These are phyloP conservation scores for Anhinga anhinga DNA, from an alignment of 2,113 vertebrate genomes.

Conservation along the genomic window DNA sequence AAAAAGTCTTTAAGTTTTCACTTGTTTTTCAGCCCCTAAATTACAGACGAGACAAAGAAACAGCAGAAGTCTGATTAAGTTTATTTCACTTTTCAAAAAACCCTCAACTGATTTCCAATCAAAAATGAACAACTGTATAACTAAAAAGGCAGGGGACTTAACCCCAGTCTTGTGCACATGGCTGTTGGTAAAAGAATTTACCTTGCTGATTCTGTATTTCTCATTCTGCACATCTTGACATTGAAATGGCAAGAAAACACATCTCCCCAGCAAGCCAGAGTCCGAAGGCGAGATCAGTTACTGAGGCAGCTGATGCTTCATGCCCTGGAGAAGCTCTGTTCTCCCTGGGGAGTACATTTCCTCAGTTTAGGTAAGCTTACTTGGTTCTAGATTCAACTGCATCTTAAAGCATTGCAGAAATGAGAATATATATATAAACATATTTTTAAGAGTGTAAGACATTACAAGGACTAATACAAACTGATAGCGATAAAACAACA, in stretches of 20 bases:
- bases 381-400: neutral
- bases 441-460: neutral
- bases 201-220: neutral
- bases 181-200: neutral
- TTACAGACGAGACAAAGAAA: neutral
- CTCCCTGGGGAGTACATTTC: neutral
- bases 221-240: neutral
- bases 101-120: neutral
- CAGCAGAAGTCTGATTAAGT: neutral
- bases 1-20: neutral
- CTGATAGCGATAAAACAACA: neutral
- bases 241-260: neutral
- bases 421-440: neutral
- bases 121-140: neutral
- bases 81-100: neutral
- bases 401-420: neutral
- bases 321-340: neutral
- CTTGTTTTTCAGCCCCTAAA: neutral
- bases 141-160: neutral
- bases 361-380: neutral
- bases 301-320: rapidly evolving
- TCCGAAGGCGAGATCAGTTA: neutral
- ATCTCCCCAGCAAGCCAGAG: neutral
- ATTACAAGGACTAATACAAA: neutral
- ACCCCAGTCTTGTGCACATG: neutral